Percentiles rank a stretch among this genome's conserved stretches.
Conservation (phyloP, 2,797 vertebrate species). For the Acanthiza pusilla region DNA sequence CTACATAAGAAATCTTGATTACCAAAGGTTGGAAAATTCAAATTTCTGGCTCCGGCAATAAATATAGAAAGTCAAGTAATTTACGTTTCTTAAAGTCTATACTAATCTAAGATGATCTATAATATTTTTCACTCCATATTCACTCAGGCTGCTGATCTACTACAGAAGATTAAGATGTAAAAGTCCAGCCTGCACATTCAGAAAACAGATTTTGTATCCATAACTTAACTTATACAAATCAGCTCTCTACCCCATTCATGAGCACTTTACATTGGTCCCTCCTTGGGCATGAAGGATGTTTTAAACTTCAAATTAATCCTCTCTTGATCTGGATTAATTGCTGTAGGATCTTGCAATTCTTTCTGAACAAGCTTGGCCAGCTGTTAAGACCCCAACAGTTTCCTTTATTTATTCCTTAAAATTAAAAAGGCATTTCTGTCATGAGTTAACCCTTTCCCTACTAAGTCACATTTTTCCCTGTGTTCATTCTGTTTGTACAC, state of each 20-base stretch:
- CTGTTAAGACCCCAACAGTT: neutral
- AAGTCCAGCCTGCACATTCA: neutral
- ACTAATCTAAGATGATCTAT: neutral
- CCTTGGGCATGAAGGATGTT: neutral
- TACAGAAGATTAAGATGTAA: neutral
- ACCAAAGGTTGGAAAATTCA: neutral
- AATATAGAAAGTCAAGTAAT: neutral
- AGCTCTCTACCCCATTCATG: neutral
- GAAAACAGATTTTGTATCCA: neutral
- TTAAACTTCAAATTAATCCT: neutral
- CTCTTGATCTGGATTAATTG: slow-evolving; percentile 14
- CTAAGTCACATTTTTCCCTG: neutral
- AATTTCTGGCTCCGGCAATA: neutral
- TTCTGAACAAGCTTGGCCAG: neutral
- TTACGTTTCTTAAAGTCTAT: neutral
- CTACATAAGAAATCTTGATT: neutral
- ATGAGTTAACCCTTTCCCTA: neutral
- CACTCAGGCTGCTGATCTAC: neutral
- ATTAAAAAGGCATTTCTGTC: neutral
- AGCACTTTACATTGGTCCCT: neutral
- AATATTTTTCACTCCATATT: neutral
- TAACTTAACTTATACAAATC: neutral
- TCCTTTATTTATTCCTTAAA: neutral
- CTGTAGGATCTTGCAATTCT: neutral
- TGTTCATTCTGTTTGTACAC: neutral